These are phyloP conservation scores for Rhinatrema bivittatum DNA, from an alignment of 2,797 vertebrate genomes.

Conservation along the genomic window DNA sequence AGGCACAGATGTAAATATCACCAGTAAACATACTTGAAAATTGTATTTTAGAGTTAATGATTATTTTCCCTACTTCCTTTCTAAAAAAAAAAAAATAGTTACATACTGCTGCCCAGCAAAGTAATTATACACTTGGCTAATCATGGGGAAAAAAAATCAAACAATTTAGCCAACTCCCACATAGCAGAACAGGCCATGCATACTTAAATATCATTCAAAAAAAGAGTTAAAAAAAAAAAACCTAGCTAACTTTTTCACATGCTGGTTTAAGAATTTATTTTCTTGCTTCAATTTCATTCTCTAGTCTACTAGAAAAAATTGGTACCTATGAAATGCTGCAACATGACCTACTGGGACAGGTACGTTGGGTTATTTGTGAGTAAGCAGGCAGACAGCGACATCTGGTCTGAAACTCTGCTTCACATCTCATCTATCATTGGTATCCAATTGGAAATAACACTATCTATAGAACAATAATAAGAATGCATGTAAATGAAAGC, in stretches of 20 bases:
- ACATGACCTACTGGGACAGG: no score
- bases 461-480: no score
- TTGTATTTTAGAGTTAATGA: constrained; percentile 35
- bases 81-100: constrained; percentile 29
- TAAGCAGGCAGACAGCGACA: no score
- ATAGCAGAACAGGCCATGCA: constrained; percentile 30
- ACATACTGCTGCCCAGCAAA: constrained; percentile 23
- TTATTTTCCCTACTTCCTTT: constrained; percentile 36
- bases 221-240: constrained; percentile 7
- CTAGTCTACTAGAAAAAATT: no score
- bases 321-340: no score
- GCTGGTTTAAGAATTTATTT: constrained; percentile 3
- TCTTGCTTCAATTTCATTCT: constrained; percentile 5
- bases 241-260: constrained; percentile 7
- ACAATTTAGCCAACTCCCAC: constrained; percentile 36
- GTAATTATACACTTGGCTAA: constrained; percentile 41
- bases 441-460: no score
- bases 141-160: constrained; percentile 20
- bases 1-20: constrained; percentile 13
- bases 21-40: constrained; percentile 21
- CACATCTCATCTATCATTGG: no score
- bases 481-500: no score
- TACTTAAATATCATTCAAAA: no score
- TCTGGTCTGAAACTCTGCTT: no score
- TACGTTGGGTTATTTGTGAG: no score